Evolutionary conservation across 2,113 vertebrate species (phyloP), one percentile per base, ranked within the genome.

Genomic region (Indicator indicator): DNA sequence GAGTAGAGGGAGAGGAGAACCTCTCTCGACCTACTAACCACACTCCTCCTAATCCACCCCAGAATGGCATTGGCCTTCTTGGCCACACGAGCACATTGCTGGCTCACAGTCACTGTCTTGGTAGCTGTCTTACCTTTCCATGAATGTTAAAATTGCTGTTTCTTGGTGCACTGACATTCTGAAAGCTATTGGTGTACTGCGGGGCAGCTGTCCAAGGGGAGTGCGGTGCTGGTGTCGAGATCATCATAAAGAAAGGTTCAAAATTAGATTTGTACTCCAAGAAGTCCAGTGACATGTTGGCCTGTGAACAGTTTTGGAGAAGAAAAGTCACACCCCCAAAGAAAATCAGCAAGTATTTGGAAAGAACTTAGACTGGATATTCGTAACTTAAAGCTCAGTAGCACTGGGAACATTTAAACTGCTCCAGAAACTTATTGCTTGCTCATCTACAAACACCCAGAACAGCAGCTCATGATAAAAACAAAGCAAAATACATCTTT

Each of bases 221-320:
- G 88, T 99, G 99, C 0, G 99, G 99, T 8, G 99, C 99, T 33
- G 99, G 99, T 2, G 99, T 99, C 83, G 99, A 99, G 5, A 99
- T 98, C 99, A 99, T 99, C 99, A 99, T 99, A 96, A 99, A 99
- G 98, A 99, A 99, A 1, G 99, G 99, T 72, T 98, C 97, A 8
- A 97, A 98, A 96, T 98, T 99, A 56, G 98, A 99, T 95, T 99
- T 99, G 91, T 98, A 98, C 87, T 98, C 98, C 89, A 99, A 97
- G 97, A 99, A 99, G 89, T 99, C 98, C 94, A 99, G 64, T 44
- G 99, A 99, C 96, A 98, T 96, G 95, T 99, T 99, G 90, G 99
- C 98, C 99, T 99, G 97, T 42, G 64, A 92, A 97, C 3, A 96
- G 58, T 94, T 67, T 87, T 40, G 14, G 16, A 89, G 44, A 44